Base-by-base conservation (phyloP, 2,797 vertebrate genomes). In the Podarcis siculus region DNA sequence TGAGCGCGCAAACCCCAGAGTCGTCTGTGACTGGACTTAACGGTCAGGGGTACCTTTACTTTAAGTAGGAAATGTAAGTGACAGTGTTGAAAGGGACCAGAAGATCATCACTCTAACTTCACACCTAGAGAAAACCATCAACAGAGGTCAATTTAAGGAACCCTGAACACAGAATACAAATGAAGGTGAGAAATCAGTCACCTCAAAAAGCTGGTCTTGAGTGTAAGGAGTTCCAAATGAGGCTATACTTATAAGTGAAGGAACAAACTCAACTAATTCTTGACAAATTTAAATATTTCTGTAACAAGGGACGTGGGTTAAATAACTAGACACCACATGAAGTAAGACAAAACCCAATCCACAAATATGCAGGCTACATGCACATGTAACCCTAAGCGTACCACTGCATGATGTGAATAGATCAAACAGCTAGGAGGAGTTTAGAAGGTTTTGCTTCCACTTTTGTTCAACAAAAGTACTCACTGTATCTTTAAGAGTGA, bases 401-500 rank as follows among this genome's bases (percentile, higher is more conserved):
- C 5, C 58, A 61, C 58, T 61, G 58, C 58, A 23, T 23, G 21
- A 64, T 64, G 61, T 64, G 61, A 61, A 64, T 23, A 23, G 61
- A 64, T 23, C 61, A 64, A 19, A 64, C 61, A 64, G 61, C 61
- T 64, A 64, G 61, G 61, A 64, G 4, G 61, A 64, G 19, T 23
- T 61, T 61, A 19, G 58, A 19, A 61, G 17, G 58, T 19, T 64
- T 64, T 64, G 17, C 61, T 8, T 64, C 61, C 61, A 64, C 61
- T 23, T 64, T 64, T 64, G 19, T 7, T 64, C 7, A 23, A 23
- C 19, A 23, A 10, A 19, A 91, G 64, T 42, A 96, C 97, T 97
- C 93, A 99, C 99, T 72, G 99, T 99, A 73, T 98, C 97, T 98
- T 99, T 99, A 21, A 99, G 95, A 79, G 99, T 99, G 94, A 99